Base-by-base conservation (phyloP, 2,797 vertebrate genomes). In the Cyprinodon diabolis region DNA sequence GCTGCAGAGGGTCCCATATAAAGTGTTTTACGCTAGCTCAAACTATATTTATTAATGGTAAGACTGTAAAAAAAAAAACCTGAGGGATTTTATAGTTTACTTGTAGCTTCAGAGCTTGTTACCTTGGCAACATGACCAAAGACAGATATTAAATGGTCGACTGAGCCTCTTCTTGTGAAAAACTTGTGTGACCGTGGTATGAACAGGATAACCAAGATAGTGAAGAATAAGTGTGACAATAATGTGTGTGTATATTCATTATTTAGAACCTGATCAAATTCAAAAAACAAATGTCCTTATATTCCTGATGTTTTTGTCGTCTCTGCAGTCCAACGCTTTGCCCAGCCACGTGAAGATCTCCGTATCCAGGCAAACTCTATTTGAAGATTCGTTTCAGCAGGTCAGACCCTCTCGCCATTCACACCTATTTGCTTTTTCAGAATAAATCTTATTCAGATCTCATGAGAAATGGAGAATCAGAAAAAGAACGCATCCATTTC, bases 341-440 rank as follows among this genome's bases (percentile, higher is more conserved):
- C 97, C 98, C 71, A 99, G 98, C 88, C 98, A 99, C 0, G 97
- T 99, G 87, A 99, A 99, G 94, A 99, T 99, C 94, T 98, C 97
- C 0, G 97, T 99, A 71, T 98, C 98, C 43, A 95, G 97, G 69
- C 97, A 99, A 93, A 99, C 97, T 0, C 95, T 99, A 81, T 99
- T 99, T 4, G 98, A 99, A 83, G 98, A 99, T 81, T 99, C 98
- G 1, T 99, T 99, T 84, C 97, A 99, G 83, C 97, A 99, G 97
- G 98, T 98, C 88, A 93, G 92, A 67, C 2, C 0, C 14, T 49
- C 37, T 45, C 43, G 43, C 21, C 43, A 19, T 37, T 47, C 43
- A 15, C 4, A 6, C 6, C 4, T 21, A 12, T 13, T 43, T 35
- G 40, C 17, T 63, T n/a, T 63, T 62, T 40, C 58, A 21, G 37